phyloP scores from a whole-genome alignment of 2,888 invertebrate species.

The Hypena proboscidalis region DNA sequence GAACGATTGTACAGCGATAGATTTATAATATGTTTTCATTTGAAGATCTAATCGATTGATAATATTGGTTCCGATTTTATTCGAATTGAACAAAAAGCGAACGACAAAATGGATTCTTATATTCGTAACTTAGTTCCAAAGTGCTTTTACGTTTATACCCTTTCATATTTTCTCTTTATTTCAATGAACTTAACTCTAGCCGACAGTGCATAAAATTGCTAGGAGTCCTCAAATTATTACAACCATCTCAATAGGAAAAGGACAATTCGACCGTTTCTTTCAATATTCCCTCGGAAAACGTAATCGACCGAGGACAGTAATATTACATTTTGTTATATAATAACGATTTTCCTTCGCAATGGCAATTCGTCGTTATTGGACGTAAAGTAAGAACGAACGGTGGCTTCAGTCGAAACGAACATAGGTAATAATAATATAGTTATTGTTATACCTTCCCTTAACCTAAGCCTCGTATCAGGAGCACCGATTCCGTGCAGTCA shows the following conservation, averaged over 20 bases:
- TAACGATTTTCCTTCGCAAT: slow-evolving; percentile 72
- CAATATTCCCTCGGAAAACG: slow-evolving; percentile 63
- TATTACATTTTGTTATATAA: slow-evolving; percentile 70
- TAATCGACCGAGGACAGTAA: slow-evolving; percentile 67
- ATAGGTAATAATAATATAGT: slow-evolving; percentile 76
- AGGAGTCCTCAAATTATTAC: slow-evolving; percentile 60
- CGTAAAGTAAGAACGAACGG: slow-evolving; percentile 70
- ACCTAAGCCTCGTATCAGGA: slow-evolving; percentile 53
- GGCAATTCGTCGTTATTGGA: slow-evolving; percentile 75
- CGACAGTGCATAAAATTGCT: slow-evolving; percentile 60
- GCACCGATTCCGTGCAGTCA: slow-evolving; percentile 33
- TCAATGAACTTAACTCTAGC: slow-evolving; percentile 49
- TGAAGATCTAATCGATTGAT: slow-evolving; percentile 10
- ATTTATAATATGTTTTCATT: slow-evolving; percentile 21
- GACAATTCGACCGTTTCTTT: slow-evolving; percentile 66
- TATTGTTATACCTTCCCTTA: slow-evolving; percentile 74
- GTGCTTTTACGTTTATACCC: slow-evolving; percentile 21
- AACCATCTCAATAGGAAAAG: slow-evolving; percentile 61
- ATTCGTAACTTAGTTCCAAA: slow-evolving; percentile 4
- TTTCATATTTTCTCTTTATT: slow-evolving; percentile 41
- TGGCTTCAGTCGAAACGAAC: slow-evolving; percentile 70
- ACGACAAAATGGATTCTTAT: slow-evolving; percentile 4
- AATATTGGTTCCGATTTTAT: slow-evolving; percentile 10
- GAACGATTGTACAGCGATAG: slow-evolving; percentile 13
- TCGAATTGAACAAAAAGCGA: slow-evolving; percentile 1